These are phyloP conservation scores for Solenodon paradoxus DNA, from an alignment of 2,113 vertebrate genomes.

Conservation along the genomic window DNA sequence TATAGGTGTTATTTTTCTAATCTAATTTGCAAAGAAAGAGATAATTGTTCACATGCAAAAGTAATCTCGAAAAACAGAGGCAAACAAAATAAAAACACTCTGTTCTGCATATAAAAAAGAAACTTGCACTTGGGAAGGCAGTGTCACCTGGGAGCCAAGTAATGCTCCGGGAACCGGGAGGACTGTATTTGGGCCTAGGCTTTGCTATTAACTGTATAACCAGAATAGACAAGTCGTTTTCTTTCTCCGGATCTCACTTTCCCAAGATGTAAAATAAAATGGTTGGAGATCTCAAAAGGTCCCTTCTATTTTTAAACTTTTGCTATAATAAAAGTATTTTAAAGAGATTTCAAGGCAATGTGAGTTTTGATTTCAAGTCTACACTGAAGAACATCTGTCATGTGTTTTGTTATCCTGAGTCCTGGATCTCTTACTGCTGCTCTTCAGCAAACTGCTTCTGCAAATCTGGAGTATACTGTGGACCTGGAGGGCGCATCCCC, in stretches of 20 bases:
- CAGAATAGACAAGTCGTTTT: background rate
- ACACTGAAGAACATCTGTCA: background rate
- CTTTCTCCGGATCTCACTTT: slow-evolving; percentile 8
- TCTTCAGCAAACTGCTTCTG: slow-evolving; percentile 98
- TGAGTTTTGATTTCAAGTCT: background rate
- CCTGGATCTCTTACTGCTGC: slow-evolving; percentile 90
- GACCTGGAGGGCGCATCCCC: slow-evolving; percentile 90
- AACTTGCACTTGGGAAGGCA: background rate
- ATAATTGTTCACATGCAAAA: background rate
- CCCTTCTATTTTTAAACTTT: background rate
- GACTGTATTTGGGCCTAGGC: background rate
- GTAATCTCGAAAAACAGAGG: background rate
- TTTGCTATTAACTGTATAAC: background rate
- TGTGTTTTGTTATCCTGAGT: background rate
- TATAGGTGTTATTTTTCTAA: background rate
- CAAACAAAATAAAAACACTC: background rate
- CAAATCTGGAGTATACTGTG: slow-evolving; percentile 92
- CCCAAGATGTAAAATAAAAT: background rate
- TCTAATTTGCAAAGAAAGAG: slow-evolving; percentile 1
- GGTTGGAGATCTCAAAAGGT: background rate
- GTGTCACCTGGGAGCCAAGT: background rate
- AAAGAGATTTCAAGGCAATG: background rate
- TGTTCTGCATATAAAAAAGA: background rate
- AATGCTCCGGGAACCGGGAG: background rate
- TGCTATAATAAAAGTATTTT: slow-evolving; percentile 1